These are phyloP conservation scores for Cosmia trapezina DNA, from an alignment of 2,888 invertebrate species.

Conservation along the genomic window DNA sequence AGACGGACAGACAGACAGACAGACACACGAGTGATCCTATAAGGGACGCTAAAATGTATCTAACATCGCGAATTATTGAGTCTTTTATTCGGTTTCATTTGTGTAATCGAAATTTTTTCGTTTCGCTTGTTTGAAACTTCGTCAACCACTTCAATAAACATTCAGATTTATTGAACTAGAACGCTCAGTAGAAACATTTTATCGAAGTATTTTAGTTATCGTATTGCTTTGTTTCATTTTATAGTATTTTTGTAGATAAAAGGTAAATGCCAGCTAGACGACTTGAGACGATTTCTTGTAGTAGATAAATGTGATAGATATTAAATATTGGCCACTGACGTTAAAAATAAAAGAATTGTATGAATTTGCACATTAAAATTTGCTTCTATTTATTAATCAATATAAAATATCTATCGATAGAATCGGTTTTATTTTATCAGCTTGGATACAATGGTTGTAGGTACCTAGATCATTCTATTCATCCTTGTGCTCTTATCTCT, in stretches of 20 bases:
- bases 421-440: not conserved
- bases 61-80: not conserved
- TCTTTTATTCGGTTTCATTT: conserved; percentile 1
- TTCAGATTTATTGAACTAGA: conserved; percentile 19
- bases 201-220: not conserved
- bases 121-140: conserved; percentile 17
- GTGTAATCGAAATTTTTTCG: conserved; percentile 16
- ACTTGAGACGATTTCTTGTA: not conserved
- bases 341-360: not conserved
- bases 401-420: too few relatives aligned
- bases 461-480: not conserved
- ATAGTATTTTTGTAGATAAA: not conserved
- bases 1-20: too few relatives aligned
- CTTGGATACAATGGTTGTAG: not conserved
- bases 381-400: not conserved
- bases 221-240: not conserved
- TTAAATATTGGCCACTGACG: not conserved
- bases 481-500: too few relatives aligned
- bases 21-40: too few relatives aligned
- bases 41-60: too few relatives aligned
- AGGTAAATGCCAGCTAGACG: not conserved
- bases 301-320: too few relatives aligned
- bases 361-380: not conserved
- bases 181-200: not conserved
- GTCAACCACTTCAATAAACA: conserved; percentile 27